Evolutionary conservation across 2,797 vertebrate genomes (phyloP), one percentile per base, ranked within the genome.

Genomic region (Moxostoma hubbsi): DNA sequence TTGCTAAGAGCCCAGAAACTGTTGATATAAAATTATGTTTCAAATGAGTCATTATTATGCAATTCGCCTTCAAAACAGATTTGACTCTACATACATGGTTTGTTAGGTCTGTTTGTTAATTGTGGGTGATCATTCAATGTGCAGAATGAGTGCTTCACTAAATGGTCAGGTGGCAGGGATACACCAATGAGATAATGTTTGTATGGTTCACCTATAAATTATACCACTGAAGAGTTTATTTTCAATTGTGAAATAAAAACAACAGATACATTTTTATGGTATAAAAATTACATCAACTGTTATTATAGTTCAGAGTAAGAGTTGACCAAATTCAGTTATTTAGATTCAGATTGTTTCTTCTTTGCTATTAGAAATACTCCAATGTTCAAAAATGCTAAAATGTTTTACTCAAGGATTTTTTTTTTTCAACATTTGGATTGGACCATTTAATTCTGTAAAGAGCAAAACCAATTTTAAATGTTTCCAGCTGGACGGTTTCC

Each of bases 401-500:
- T 46, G n/a, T 64, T 62, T 49, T 13, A 77, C 65, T 45, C 53
- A 50, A 9, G 5, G 9, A 36, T 57, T 9, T 24, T 8, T 18
- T 36, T 59, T 71, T 43, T 66, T 49, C n/a, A 63, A 45, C 71
- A 77, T 76, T 53, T 70, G 59, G 61, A 65, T 36, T 10, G 10
- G 67, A 75, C 53, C 54, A 81, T 51, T 45, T 50, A 65, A 51
- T 77, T 53, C 77, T 45, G 54, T 81, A 61, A 77, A 69, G 61
- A 70, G 61, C 50, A 66, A 76, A 81, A 15, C 16, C 46, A 63
- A 72, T 59, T 63, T 76, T 72, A 72, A 81, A 68, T 64, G 61
- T 11, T 76, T 76, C 73, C 80, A 81, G 80, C 67, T 81, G 80
- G 53, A 76, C 46, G n/a, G 51, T 81, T 57, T 59, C 51, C 73